These are phyloP conservation scores for human DNA, from an alignment of 2,113 vertebrate genomes.

Conservation along the genomic window DNA sequence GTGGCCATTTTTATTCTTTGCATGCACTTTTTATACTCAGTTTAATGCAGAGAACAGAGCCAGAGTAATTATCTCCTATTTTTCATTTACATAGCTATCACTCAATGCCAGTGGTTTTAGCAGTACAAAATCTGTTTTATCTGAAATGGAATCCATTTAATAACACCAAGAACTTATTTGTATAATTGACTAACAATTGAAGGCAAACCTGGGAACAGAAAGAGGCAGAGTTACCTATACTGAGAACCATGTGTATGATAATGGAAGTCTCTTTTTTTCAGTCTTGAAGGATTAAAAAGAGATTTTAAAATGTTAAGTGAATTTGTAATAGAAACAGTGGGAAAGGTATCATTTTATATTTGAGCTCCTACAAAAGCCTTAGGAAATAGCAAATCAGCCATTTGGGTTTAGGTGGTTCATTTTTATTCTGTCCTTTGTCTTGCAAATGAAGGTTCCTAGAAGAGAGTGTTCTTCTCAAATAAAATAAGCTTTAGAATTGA, in stretches of 20 bases:
- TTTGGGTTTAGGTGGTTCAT: neutral
- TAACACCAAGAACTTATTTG: constrained; percentile 76
- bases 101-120: constrained; percentile 67
- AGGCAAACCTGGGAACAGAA: constrained; percentile 64
- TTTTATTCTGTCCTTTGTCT: constrained; percentile 43
- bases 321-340: constrained; percentile 33
- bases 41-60: constrained; percentile 63
- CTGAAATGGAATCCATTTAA: constrained; percentile 80
- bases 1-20: neutral
- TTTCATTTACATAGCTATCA: constrained; percentile 76
- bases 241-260: constrained; percentile 13
- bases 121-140: constrained; percentile 71
- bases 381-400: neutral
- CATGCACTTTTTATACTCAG: neutral
- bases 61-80: constrained; percentile 67
- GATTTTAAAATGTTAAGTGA: constrained; percentile 38
- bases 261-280: neutral
- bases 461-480: constrained; percentile 30
- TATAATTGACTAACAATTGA: constrained; percentile 69
- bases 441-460: neutral
- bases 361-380: neutral
- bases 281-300: constrained; percentile 31
- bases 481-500: neutral
- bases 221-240: constrained; percentile 1
- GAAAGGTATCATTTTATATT: constrained; percentile 24